Percentiles rank a stretch among this genome's conserved stretches.
phyloP scores from a whole-genome alignment of 2,113 vertebrate species.

The Cynopterus brachyotis region DNA sequence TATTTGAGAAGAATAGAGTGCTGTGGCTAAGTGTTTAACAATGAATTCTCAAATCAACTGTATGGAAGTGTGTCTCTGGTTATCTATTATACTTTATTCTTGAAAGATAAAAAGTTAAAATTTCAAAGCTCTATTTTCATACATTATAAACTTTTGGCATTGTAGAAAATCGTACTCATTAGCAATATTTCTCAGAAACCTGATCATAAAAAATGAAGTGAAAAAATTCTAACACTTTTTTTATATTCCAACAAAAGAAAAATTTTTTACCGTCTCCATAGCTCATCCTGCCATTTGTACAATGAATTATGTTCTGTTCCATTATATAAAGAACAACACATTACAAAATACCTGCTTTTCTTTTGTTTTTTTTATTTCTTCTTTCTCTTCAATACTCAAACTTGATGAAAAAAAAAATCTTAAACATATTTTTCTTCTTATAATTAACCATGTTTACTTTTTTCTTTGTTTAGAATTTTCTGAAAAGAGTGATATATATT shows the following conservation, averaged over 20 bases:
- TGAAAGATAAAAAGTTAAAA: neutral
- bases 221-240: neutral
- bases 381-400: neutral
- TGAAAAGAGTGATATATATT: neutral
- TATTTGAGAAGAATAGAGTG: neutral
- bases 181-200: neutral
- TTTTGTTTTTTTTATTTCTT: neutral
- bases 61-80: neutral
- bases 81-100: neutral
- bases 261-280: neutral
- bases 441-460: neutral
- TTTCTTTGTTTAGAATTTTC: neutral
- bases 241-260: neutral
- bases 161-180: neutral
- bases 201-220: neutral
- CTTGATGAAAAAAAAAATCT: neutral
- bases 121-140: neutral
- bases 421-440: neutral
- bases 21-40: neutral
- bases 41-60: neutral
- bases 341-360: neutral
- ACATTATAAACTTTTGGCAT: neutral
- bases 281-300: neutral
- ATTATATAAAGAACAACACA: neutral
- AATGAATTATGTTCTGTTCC: neutral